Conservation (phyloP, 2,888 invertebrate species). For the Sclerodermus sp. region DNA sequence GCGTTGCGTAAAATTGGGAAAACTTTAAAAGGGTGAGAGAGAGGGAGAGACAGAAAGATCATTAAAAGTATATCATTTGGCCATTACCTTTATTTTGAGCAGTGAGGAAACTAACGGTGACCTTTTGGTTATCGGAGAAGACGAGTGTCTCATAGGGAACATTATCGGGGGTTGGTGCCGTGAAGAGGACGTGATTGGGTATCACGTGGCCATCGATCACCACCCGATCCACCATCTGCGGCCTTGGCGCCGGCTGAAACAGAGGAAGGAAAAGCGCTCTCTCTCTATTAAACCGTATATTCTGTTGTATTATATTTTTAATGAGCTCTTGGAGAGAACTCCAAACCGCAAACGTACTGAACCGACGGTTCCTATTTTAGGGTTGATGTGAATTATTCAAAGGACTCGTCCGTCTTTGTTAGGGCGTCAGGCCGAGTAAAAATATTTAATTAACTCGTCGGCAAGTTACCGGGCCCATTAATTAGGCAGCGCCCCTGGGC, state of each 20-base stretch:
- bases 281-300: too few relatives aligned
- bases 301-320: too few relatives aligned
- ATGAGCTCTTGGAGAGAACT: too few relatives aligned
- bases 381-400: too few relatives aligned
- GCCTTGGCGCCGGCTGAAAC: slow-evolving; percentile 67
- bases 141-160: slow-evolving; percentile 79
- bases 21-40: too few relatives aligned
- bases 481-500: slow-evolving; percentile 29
- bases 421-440: slow-evolving; percentile 8
- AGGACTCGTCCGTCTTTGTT: too few relatives aligned
- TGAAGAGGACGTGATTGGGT: slow-evolving; percentile 83
- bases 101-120: slow-evolving; percentile 77
- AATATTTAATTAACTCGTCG: slow-evolving; percentile 40
- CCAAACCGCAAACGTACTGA: not conserved
- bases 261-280: too few relatives aligned
- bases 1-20: too few relatives aligned
- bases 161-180: slow-evolving; percentile 75
- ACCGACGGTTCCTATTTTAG: too few relatives aligned
- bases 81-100: slow-evolving; percentile 58
- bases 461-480: slow-evolving; percentile 29
- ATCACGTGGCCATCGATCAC: slow-evolving; percentile 91
- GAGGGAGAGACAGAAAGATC: too few relatives aligned
- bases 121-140: slow-evolving; percentile 81
- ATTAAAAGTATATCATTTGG: not conserved
- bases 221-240: slow-evolving; percentile 77